Evolutionary conservation across 2,113 vertebrate genomes (phyloP).

Genomic region (Xiphophorus maculatus): DNA sequence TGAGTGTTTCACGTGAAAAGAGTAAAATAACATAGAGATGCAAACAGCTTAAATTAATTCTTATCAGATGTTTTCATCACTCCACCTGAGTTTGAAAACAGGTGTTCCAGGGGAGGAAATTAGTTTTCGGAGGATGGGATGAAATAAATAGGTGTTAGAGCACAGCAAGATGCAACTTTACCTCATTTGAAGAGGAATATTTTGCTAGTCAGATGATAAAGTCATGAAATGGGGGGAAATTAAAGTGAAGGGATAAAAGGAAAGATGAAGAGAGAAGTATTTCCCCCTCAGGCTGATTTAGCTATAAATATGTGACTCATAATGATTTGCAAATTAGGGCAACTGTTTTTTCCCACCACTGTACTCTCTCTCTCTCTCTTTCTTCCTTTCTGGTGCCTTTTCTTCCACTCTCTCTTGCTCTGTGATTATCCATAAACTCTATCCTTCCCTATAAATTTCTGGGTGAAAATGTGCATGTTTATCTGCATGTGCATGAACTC

Average conservation of each 20-base stretch:
- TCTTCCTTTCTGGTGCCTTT: constrained; percentile 22
- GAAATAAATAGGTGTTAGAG: background rate
- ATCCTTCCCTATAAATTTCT: background rate
- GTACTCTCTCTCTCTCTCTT: background rate
- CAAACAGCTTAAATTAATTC: background rate
- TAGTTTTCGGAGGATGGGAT: background rate
- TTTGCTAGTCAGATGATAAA: constrained; percentile 28
- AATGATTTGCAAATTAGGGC: constrained; percentile 77
- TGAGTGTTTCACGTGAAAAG: background rate
- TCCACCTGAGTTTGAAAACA: background rate
- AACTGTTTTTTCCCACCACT: constrained; percentile 41
- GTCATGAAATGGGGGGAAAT: constrained; percentile 21
- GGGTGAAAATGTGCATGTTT: background rate
- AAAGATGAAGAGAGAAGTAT: constrained; percentile 32
- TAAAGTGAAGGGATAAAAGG: constrained; percentile 37
- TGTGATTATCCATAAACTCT: constrained; percentile 1
- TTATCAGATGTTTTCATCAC: background rate
- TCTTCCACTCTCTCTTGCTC: constrained; percentile 7
- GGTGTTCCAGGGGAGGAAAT: constrained; percentile 1
- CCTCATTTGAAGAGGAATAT: constrained; percentile 31
- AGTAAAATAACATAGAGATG: background rate
- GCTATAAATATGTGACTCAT: constrained; percentile 75
- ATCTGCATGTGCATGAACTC: constrained; percentile 9
- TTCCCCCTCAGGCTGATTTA: constrained; percentile 66
- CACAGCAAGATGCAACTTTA: background rate